phyloP scores from a whole-genome alignment of 30 jellyfish, hydroid and myxozoan genomes.

The Aurelia aurita region DNA sequence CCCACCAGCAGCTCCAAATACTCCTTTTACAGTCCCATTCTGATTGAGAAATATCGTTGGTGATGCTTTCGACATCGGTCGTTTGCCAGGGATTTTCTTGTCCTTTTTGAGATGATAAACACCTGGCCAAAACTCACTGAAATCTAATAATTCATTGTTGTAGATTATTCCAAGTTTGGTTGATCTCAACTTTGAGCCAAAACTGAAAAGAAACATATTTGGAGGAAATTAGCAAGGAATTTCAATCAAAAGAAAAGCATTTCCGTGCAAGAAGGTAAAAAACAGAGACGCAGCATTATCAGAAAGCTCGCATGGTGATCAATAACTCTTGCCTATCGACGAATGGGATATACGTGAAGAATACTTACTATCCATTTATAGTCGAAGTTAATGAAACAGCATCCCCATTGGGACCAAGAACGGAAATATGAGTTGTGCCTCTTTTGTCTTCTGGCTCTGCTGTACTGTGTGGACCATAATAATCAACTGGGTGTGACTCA shows the following conservation, averaged over 20 bases:
- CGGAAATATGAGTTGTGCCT: conserved; percentile 98
- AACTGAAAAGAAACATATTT: conserved; percentile 50
- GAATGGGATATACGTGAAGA: no score
- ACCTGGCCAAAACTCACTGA: conserved; percentile 98
- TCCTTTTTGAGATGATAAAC: conserved; percentile 87
- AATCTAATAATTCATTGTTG: conserved; percentile 98
- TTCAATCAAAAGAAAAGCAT: no score
- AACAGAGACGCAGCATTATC: no score
- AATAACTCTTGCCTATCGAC: no score
- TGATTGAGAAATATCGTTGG: conserved; percentile 89
- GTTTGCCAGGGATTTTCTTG: conserved; percentile 88
- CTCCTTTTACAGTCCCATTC: conserved; percentile 78
- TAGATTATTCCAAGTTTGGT: conserved; percentile 87
- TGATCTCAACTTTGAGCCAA: conserved; percentile 93
- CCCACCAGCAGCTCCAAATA: conserved; percentile 99
- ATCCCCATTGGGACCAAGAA: conserved; percentile 90
- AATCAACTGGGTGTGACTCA: conserved; percentile 92
- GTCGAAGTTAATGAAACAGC: conserved; percentile 96
- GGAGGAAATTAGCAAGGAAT: no score
- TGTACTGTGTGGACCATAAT: conserved; percentile 92
- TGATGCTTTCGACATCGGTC: conserved; percentile 95
- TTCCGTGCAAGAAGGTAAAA: no score
- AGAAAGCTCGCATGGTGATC: no score
- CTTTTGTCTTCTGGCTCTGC: conserved; percentile 63
- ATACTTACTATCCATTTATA: conserved; percentile 97